Percentiles rank a stretch among this genome's conserved stretches.
Conservation (phyloP, 1,140 invertebrate species). For the Harpegnathos saltator region DNA sequence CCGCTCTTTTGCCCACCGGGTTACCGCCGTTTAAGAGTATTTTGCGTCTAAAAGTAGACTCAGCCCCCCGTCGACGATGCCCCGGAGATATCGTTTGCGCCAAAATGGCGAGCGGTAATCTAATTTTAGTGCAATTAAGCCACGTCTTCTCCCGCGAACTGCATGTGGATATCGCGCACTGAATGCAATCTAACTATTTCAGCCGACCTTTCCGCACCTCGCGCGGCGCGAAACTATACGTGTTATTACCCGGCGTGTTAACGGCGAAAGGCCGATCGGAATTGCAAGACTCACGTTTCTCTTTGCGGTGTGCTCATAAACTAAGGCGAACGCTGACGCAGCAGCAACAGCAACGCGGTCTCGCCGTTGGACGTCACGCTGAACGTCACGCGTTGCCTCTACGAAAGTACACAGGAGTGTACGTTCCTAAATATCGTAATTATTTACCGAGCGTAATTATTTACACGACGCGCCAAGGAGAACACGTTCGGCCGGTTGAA, state of each 20-base stretch:
- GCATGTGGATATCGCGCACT: slow-evolving; percentile 25
- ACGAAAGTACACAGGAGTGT: no score
- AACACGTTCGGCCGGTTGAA: no score
- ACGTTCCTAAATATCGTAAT: no score
- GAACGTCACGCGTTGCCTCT: no score
- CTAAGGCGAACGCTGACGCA: neutral
- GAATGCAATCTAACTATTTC: slow-evolving; percentile 48
- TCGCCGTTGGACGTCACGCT: no score
- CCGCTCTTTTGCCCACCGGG: slow-evolving; percentile 25
- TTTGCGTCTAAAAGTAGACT: slow-evolving; percentile 51
- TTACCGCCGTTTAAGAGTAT: slow-evolving; percentile 52
- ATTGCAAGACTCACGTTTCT: slow-evolving; percentile 3
- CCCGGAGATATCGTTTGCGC: slow-evolving; percentile 45
- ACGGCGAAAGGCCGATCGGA: slow-evolving; percentile 17
- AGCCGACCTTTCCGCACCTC: slow-evolving; percentile 15
- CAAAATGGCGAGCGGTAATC: slow-evolving; percentile 50
- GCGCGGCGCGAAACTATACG: slow-evolving; percentile 13
- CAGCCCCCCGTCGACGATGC: slow-evolving; percentile 35
- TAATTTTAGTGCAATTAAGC: slow-evolving; percentile 56
- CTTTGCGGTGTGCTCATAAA: neutral
- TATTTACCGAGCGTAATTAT: no score
- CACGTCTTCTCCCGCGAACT: slow-evolving; percentile 13
- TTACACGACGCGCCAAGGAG: no score
- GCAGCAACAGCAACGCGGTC: neutral
- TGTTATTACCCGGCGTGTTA: slow-evolving; percentile 45